phyloP scores from a whole-genome alignment of 2,113 vertebrate species.

The Tricholaema leucomelas region DNA sequence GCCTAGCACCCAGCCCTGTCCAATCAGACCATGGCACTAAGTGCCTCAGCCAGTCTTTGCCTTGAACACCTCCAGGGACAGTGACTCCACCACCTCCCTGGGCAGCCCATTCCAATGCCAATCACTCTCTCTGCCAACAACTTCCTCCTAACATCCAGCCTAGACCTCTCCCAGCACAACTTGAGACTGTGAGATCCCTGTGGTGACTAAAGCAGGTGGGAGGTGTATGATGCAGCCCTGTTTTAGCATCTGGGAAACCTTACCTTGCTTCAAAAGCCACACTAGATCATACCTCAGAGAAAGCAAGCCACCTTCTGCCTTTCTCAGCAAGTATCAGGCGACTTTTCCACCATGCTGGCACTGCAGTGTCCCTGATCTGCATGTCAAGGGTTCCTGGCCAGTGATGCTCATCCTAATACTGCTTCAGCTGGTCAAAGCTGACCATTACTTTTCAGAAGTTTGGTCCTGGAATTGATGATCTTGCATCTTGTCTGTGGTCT shows the following conservation, averaged over 20 bases:
- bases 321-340: background rate
- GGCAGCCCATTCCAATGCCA: no score
- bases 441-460: background rate
- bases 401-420: fast-evolving
- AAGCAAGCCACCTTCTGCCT: background rate
- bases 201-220: background rate
- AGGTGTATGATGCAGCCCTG: background rate
- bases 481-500: background rate
- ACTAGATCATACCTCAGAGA: background rate
- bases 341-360: background rate
- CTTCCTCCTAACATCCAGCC: no score
- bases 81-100: no score
- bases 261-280: background rate
- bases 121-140: no score
- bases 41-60: no score
- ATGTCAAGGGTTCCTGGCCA: fast-evolving
- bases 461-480: background rate
- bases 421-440: background rate
- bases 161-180: no score
- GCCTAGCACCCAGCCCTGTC: no score
- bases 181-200: background rate
- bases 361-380: background rate
- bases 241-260: background rate
- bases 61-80: no score
- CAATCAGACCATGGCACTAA: no score